Base-by-base conservation (phyloP, 1,140 invertebrate species). In the Drosophila ogumai region DNA sequence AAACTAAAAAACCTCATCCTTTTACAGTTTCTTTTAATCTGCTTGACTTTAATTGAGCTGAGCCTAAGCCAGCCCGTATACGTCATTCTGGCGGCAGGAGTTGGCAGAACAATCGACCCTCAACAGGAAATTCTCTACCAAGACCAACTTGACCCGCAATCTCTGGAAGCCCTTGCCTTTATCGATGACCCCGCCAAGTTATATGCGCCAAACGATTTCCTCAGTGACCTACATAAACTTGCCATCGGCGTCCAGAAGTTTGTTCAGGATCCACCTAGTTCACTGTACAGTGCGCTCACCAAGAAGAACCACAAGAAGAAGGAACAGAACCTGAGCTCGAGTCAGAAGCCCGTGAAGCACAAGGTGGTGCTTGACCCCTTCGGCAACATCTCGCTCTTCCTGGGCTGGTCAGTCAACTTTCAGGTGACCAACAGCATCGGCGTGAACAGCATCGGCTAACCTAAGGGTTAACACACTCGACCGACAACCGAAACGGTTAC, bases 341-440 rank as follows among this genome's bases (percentile, higher is more conserved):
- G 50, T 6, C 50, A 54, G n/a, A 71, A 60, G 25, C 54, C 52
- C 7, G 43, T 49, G 3, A 40, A 41, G 13, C 38, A 79, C 7
- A 72, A 75, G n/a, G 10, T 72, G 44, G 22, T 77, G 3, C 22
- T 91, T 15, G 65, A 87, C 58, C 77, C 77, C 9, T 61, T 84
- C n/a, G 79, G 84, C 4, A 80, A 79, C 50, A 19, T 90, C 1
- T 74, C 81, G 0, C 49, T 91, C 4, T 67, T 46, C 52, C 41
- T 91, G 12, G 84, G 75, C 4, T 80, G 82, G 49, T 55, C 60
- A 3, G 69, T 75, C 13, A 85, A 91, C 36, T 78, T 91, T 40
- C 49, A 74, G 22, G 32, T 79, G 15, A 69, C 50, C 55, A 81
- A 75, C 38, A 84, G 40, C 44, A 36, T 71, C 36, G 44, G 58